Base-by-base conservation (phyloP, 2,797 vertebrate genomes). In the Amblyraja radiata region DNA sequence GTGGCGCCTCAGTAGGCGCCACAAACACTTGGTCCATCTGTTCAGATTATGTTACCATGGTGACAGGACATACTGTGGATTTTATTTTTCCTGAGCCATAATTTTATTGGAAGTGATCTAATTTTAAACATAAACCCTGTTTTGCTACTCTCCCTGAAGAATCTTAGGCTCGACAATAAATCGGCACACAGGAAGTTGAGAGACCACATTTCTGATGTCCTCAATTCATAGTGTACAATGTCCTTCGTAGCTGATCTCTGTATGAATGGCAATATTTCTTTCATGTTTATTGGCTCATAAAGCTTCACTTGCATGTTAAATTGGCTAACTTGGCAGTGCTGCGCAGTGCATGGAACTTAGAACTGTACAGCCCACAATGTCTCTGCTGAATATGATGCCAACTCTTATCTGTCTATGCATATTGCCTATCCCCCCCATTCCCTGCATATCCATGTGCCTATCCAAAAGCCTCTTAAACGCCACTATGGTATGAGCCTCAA, bases 211-310 rank as follows among this genome's bases (percentile, higher is more conserved):
- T 54, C 28, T 61, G 46, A 58, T 8, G 4, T 83, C 46, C 58
- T 58, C 46, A 9, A 11, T 61, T 83, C 58, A 58, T 25, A 58
- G 46, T 54, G 2, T 2, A 10, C 58, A 21, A 25, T 25, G 9
- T 58, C 80, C 58, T 83, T 28, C 54, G 80, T 54, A 83, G 80
- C 58, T 23, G 6, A 54, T 83, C 46, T 25, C 81, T 83, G 46
- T 3, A 28, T 46, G n/a, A 86, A 1, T 63, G 76, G 2, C 76
- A 78, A 32, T 10, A 78, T 6, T 28, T n/a, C 58, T 86, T 86
- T 86, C 58, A 86, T 63, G 28, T 86, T n/a, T 63, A 86, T 86
- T 86, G 83, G 83, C 58, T 83, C 46, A 58, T 83, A 83, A 83
- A 83, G 54, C 14, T 83, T 83, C 81, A 83, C 32, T 81, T 83